Evolutionary conservation across 2,113 vertebrate species (phyloP).

Genomic region (Corapipo altera): DNA sequence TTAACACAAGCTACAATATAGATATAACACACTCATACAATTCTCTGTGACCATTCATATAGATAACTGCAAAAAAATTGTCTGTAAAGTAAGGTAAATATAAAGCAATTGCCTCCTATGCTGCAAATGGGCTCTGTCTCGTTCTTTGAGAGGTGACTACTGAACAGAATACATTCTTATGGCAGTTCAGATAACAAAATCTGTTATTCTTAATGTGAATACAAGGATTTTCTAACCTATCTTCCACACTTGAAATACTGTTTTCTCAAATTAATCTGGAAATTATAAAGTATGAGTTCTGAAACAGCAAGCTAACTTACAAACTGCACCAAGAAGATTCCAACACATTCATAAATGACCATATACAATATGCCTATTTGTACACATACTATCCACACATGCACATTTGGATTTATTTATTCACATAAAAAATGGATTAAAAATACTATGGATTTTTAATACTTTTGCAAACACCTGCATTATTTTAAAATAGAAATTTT

Average conservation of each 20-base stretch:
- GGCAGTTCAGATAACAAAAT: constrained; percentile 18
- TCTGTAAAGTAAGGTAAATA: constrained; percentile 28
- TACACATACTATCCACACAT: background rate
- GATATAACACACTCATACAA: constrained; percentile 15
- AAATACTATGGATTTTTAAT: background rate
- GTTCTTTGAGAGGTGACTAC: constrained; percentile 21
- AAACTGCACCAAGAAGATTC: background rate
- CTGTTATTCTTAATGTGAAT: background rate
- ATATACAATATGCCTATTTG: background rate
- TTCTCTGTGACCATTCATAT: constrained; percentile 11
- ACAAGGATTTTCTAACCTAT: background rate
- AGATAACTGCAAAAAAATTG: constrained; percentile 44
- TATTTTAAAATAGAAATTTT: background rate
- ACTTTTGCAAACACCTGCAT: background rate
- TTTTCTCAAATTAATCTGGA: background rate
- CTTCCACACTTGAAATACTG: background rate
- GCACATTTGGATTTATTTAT: background rate
- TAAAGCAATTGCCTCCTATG: constrained; percentile 41
- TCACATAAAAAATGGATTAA: background rate
- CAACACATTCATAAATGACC: background rate
- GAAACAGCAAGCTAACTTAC: background rate
- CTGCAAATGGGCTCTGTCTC: constrained; percentile 15
- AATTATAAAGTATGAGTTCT: background rate
- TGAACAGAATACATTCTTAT: constrained; percentile 17
- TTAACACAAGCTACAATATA: constrained; percentile 51